phyloP scores from a whole-genome alignment of 1,140 invertebrate species.

The Bombyx mandarina region DNA sequence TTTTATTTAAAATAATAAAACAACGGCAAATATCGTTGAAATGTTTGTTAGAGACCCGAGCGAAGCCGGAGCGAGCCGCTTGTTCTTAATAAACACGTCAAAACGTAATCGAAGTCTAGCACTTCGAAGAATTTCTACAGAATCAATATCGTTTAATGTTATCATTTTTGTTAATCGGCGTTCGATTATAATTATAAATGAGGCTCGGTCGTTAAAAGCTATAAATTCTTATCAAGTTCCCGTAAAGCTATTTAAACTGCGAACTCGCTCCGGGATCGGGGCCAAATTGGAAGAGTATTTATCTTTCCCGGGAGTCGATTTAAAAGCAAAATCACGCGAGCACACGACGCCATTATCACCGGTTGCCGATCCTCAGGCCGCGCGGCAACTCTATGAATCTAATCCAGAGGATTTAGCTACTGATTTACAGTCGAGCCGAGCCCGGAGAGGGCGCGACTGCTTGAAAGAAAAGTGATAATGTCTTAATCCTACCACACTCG shows the following conservation, averaged over 20 bases:
- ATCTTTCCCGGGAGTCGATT: constrained; percentile 63
- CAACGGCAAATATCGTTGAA: too few species aligned
- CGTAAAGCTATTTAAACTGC: constrained; percentile 51
- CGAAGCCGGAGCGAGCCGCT: too few species aligned
- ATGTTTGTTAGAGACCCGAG: too few species aligned
- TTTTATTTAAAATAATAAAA: too few species aligned
- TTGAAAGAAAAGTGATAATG: constrained; percentile 72
- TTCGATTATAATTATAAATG: constrained; percentile 36
- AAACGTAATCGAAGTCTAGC: neutral
- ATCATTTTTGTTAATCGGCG: constrained; percentile 10
- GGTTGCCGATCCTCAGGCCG: constrained; percentile 58
- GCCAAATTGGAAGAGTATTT: constrained; percentile 62
- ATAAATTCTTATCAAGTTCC: constrained; percentile 41
- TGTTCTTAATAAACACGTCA: neutral
- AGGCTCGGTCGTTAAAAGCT: constrained; percentile 41
- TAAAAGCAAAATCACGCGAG: constrained; percentile 68
- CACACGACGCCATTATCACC: constrained; percentile 65
- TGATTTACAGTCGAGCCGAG: constrained; percentile 68
- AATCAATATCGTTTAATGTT: neutral
- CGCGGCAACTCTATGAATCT: constrained; percentile 69
- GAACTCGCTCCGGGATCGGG: constrained; percentile 41
- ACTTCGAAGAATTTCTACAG: neutral
- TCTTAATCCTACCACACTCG: constrained; percentile 71
- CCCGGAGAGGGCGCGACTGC: constrained; percentile 49
- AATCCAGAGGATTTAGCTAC: constrained; percentile 68